Conservation (phyloP, 1,140 invertebrate genomes). For the Bombus confusus region DNA sequence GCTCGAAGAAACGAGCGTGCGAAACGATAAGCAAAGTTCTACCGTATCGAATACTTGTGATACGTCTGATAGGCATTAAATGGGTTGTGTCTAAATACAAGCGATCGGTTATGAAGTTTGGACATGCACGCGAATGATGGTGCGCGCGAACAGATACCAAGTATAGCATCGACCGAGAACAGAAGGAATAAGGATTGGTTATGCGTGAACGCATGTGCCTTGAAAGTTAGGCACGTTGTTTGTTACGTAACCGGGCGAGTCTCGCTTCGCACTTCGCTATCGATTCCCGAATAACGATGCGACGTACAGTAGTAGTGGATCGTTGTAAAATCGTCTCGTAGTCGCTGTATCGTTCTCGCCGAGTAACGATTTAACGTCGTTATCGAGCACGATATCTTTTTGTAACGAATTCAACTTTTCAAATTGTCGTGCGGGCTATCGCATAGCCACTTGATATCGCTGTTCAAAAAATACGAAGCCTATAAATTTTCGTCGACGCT, state of each 20-base stretch:
- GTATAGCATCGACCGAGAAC: slow-evolving; percentile 55
- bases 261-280: slow-evolving; percentile 49
- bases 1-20: too few species aligned
- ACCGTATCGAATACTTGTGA: too few species aligned
- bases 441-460: too few species aligned
- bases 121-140: background rate
- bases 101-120: slow-evolving; percentile 16
- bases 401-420: too few species aligned
- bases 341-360: too few species aligned
- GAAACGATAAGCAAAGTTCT: too few species aligned
- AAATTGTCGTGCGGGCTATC: too few species aligned
- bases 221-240: slow-evolving; percentile 20
- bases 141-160: slow-evolving; percentile 15
- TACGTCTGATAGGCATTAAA: too few species aligned
- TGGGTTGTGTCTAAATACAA: background rate
- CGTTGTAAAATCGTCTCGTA: too few species aligned
- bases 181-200: slow-evolving; percentile 44
- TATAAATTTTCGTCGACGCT: background rate
- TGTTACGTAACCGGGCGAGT: slow-evolving; percentile 54
- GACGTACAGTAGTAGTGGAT: background rate
- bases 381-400: too few species aligned
- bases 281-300: slow-evolving; percentile 35
- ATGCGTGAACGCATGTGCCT: slow-evolving; percentile 44
- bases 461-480: too few species aligned
- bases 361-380: too few species aligned